Evolutionary conservation across 2,113 vertebrate genomes (phyloP).

Genomic region (Tichodroma muraria): DNA sequence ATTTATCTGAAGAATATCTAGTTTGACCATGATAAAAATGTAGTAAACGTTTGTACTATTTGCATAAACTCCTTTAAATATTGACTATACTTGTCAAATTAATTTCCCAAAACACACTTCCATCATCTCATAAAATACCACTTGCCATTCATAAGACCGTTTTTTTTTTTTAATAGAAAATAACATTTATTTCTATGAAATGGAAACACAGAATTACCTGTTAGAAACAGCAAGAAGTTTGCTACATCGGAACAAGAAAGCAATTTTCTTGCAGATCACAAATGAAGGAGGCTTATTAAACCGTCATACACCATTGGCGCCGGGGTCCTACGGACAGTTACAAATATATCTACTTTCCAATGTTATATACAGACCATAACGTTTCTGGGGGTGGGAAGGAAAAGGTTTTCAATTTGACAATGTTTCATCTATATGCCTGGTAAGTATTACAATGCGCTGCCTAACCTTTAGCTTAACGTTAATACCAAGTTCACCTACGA

Average conservation of each 20-base stretch:
- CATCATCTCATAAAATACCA: constrained; percentile 25
- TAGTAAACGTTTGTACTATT: constrained; percentile 1
- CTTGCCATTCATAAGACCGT: constrained; percentile 9
- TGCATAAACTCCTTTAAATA: constrained; percentile 29
- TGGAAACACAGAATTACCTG: constrained; percentile 83
- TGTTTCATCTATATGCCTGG: constrained; percentile 73
- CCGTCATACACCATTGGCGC: constrained; percentile 16
- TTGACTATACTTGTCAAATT: not conserved
- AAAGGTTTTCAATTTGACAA: constrained; percentile 63
- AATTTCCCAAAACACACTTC: not conserved
- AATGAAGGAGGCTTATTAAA: constrained; percentile 64
- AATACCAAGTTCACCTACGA: constrained; percentile 79
- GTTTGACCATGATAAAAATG: constrained; percentile 6
- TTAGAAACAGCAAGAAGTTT: constrained; percentile 68
- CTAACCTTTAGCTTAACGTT: constrained; percentile 73
- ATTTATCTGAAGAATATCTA: not conserved
- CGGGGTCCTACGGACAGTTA: constrained; percentile 68
- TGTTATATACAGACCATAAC: constrained; percentile 70
- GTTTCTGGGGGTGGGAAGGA: not conserved
- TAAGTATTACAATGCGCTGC: constrained; percentile 62
- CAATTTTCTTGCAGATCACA: constrained; percentile 72
- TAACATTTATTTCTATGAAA: constrained; percentile 98
- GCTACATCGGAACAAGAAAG: constrained; percentile 75
- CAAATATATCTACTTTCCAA: constrained; percentile 74
- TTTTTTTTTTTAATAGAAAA: constrained; percentile 79